Evolutionary conservation across 2,797 vertebrate species (phyloP).

Genomic region (Chaetodon trifasciatus): DNA sequence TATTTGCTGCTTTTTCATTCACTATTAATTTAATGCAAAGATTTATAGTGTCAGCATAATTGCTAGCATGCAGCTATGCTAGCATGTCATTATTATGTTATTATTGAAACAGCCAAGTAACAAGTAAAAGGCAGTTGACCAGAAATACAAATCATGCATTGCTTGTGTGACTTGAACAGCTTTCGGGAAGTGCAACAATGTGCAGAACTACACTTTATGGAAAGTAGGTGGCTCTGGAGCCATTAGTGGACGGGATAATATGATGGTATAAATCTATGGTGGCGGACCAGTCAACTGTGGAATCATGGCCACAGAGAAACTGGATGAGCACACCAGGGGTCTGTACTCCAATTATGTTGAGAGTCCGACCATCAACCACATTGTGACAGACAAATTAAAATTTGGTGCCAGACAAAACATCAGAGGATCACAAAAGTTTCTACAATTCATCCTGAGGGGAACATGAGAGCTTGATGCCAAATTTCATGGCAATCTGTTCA

Average conservation of each 20-base stretch:
- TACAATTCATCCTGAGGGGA: neutral
- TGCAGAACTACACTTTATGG: constrained; percentile 93
- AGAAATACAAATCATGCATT: too few relatives aligned
- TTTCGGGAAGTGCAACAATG: constrained; percentile 84
- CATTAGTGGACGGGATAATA: constrained; percentile 87
- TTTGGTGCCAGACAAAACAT: neutral
- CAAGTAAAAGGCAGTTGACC: too few relatives aligned
- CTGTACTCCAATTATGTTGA: too few relatives aligned
- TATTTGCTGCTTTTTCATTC: neutral
- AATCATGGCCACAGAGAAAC: too few relatives aligned
- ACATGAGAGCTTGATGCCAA: neutral
- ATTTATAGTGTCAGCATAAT: neutral
- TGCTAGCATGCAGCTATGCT: neutral
- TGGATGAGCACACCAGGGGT: too few relatives aligned
- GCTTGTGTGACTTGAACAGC: constrained; percentile 81
- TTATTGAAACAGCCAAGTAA: too few relatives aligned
- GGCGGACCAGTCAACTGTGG: constrained; percentile 93
- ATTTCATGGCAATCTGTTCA: neutral
- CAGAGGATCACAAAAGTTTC: neutral
- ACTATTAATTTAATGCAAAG: neutral
- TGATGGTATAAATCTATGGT: constrained; percentile 92
- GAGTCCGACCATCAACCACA: too few relatives aligned
- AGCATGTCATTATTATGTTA: neutral
- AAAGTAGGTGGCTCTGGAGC: constrained; percentile 90
- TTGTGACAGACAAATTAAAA: neutral